Evolutionary conservation across 2,888 invertebrate species (phyloP), one percentile per base, ranked within the genome.

Genomic region (Julus scandinavius): DNA sequence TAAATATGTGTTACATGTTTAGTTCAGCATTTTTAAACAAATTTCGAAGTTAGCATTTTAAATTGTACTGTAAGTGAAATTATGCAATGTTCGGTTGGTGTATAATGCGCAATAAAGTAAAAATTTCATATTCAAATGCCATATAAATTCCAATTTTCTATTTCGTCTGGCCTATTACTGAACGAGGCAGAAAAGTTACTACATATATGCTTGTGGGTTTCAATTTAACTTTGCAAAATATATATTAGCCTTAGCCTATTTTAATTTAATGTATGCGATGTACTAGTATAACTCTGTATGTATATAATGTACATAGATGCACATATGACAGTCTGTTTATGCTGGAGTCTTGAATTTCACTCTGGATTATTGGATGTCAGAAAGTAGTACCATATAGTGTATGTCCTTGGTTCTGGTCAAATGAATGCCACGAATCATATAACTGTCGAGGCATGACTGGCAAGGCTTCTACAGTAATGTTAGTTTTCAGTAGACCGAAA

Each of bases 401-500:
- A 54, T 54, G 54, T 11, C 54, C 54, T 54, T 54, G 54, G 54
- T 54, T 45, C 45, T 7, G 45, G 45, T 45, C 45, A 45, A 45
- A 54, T 54, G 54, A 17, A 63, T n/a, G 63, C 63, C 63, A 63
- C 17, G 13, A 7, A 63, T 63, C n/a, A 63, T 29, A 29, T n/a
- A 63, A 63, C 63, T n/a, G 6, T 63, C n/a, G 63, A 63, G n/a
- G 63, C 63, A 5, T 63, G 17, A 63, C 63, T 17, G 63, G 54
- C 17, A 54, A 54, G 54, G 13, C 54, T 63, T 63, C n/a, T 6
- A 6, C 20, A 63, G 20, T 63, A 6, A 63, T 63, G 63, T 63
- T 17, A 6, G 63, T 63, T n/a, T 63, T 63, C 63, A 63, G n/a
- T n/a, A n/a, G 63, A 63, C 63, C 63, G n/a, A 63, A 63, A n/a